Conservation (phyloP, 2,113 vertebrate genomes). For the Merops nubicus region DNA sequence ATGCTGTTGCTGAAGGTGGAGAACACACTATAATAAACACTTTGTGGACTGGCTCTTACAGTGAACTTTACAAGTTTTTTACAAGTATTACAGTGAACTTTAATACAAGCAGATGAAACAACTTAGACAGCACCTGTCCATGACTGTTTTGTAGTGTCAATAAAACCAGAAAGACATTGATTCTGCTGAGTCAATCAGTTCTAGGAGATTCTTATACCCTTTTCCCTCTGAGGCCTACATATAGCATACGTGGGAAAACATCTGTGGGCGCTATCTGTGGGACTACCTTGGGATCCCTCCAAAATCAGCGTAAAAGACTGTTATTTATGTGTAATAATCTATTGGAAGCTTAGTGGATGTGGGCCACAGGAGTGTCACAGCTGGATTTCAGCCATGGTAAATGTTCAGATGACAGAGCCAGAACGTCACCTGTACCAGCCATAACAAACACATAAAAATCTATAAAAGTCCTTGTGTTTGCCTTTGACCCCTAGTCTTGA, state of each 20-base stretch:
- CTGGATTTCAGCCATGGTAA: too few relatives aligned
- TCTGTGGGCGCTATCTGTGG: background rate
- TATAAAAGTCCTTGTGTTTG: background rate
- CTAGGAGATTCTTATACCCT: background rate
- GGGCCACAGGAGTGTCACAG: background rate
- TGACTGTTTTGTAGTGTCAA: background rate
- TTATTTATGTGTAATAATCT: background rate
- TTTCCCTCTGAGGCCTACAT: background rate
- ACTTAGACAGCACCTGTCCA: background rate
- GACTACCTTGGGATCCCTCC: background rate
- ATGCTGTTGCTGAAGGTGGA: background rate
- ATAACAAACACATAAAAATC: background rate
- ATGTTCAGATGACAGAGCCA: background rate
- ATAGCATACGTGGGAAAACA: background rate
- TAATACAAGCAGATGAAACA: background rate
- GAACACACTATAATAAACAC: background rate
- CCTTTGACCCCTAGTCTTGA: background rate
- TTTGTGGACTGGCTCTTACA: background rate
- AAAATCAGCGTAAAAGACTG: background rate
- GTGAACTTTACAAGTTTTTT: too few relatives aligned
- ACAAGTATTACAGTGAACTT: background rate
- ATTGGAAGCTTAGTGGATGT: background rate
- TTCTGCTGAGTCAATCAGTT: background rate
- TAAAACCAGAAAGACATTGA: background rate
- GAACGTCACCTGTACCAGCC: background rate